Evolutionary conservation across 2,797 vertebrate species (phyloP), one percentile per base, ranked within the genome.

Genomic region (Limnodromus scolopaceus): DNA sequence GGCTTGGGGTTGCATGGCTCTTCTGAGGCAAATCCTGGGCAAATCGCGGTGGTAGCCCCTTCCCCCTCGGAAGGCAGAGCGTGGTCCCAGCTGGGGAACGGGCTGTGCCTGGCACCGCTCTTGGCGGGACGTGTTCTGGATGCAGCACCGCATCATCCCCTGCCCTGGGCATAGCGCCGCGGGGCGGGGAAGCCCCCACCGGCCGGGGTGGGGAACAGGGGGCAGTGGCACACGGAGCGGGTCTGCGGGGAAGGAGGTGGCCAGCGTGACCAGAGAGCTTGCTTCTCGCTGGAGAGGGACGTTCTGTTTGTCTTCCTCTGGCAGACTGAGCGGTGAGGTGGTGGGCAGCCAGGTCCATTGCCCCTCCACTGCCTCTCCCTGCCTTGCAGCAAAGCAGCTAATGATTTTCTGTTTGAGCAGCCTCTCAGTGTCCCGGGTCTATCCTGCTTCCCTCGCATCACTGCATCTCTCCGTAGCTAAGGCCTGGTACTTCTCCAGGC

Each of bases 401-500:
- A 9, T 1, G 66, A 19, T n/a, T 54, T 13, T 23, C 60, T 36
- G 54, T 39, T 23, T 2, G 60, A 24, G 58, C 2, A 0, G 55
- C 27, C 25, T 36, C 11, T 25, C 39, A 11, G 27, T 13, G 14
- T 32, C 53, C 68, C 2, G 1, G 9, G 16, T 32, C 63, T 13
- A 0, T 34, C 28, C 69, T 24, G 48, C 34, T 48, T 53, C 41
- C 61, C 72, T 61, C 3, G 0, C 3, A 0, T 7, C 27, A 32
- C 6, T 11, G 11, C 19, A 6, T 5, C 53, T n/a, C 45, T 49
- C 43, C 2, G 13, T 38, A 23, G 57, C 61, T 13, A 1, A 15
- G 58, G 34, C 54, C 48, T 13, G 51, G 30, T 45, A 8, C 43
- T 66, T 38, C 19, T 22, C 64, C 60, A 19, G 72, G 14, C 80